Percentiles rank a stretch among this genome's conserved stretches.
These are phyloP conservation scores for Melanotaenia pygmaea DNA, from an alignment of 2,797 vertebrate species.

Conservation along the genomic window DNA sequence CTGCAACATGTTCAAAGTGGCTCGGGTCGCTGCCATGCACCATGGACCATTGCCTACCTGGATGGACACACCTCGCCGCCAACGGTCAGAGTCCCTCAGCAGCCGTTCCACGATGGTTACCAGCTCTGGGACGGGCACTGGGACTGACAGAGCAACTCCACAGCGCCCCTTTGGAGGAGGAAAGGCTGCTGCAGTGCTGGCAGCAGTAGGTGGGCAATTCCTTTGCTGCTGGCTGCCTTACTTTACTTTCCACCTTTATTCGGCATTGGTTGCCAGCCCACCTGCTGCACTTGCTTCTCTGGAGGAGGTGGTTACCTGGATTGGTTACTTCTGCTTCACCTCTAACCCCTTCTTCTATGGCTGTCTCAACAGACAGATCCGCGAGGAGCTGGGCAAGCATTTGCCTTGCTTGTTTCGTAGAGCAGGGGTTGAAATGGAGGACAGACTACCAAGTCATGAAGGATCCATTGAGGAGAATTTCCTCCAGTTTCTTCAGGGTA, in stretches of 20 bases:
- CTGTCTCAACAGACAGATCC: slow-evolving; percentile 97
- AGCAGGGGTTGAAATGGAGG: slow-evolving; percentile 84
- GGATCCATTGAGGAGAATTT: slow-evolving; percentile 99
- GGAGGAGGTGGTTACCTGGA: slow-evolving; percentile 96
- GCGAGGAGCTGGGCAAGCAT: slow-evolving; percentile 92
- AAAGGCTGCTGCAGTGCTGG: slow-evolving; percentile 92
- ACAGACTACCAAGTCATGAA: slow-evolving; percentile 92
- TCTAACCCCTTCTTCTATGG: slow-evolving; percentile 99
- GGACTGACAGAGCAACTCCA: slow-evolving; percentile 88
- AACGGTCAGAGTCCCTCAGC: slow-evolving; percentile 92
- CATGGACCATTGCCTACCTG: slow-evolving; percentile 94
- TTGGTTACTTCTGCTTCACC: slow-evolving; percentile 97
- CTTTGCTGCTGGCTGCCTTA: slow-evolving; percentile 98
- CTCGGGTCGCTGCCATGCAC: slow-evolving; percentile 96
- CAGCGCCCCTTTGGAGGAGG: slow-evolving; percentile 93
- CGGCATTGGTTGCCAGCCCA: slow-evolving; percentile 86
- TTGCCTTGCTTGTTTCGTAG: slow-evolving; percentile 92
- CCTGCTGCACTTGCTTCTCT: slow-evolving; percentile 85
- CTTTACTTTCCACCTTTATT: slow-evolving; percentile 96
- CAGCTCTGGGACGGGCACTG: slow-evolving; percentile 82
- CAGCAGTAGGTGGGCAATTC: slow-evolving; percentile 95
- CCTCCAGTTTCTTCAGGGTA: slow-evolving; percentile 97
- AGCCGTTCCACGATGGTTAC: slow-evolving; percentile 97
- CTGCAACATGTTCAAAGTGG: slow-evolving; percentile 98
- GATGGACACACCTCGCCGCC: slow-evolving; percentile 92